Evolutionary conservation across 2,888 invertebrate species (phyloP).

Genomic region (Drosophila anomalata): DNA sequence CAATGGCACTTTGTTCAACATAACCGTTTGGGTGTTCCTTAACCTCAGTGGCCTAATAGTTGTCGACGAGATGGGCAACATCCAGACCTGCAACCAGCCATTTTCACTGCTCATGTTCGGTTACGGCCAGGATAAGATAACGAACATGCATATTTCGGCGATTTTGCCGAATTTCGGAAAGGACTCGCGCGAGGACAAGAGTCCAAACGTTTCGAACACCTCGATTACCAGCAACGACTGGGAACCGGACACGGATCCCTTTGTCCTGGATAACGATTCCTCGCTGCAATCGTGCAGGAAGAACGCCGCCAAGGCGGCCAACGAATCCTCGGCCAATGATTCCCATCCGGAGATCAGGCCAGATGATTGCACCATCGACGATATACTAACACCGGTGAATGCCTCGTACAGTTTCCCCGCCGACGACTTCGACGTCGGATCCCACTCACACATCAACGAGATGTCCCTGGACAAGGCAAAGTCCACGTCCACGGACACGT

Average conservation of each 20-base stretch:
- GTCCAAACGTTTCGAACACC: constrained; percentile 85
- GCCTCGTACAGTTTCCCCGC: constrained; percentile 37
- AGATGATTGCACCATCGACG: constrained; percentile 32
- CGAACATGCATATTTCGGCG: constrained; percentile 86
- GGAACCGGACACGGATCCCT: constrained; percentile 76
- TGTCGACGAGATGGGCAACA: constrained; percentile 86
- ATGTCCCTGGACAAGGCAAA: constrained; percentile 22
- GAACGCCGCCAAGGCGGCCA: constrained; percentile 14
- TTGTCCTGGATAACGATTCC: constrained; percentile 49
- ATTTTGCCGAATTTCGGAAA: constrained; percentile 88
- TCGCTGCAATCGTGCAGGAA: constrained; percentile 39
- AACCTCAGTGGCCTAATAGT: constrained; percentile 88
- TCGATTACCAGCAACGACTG: constrained; percentile 85
- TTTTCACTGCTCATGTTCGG: constrained; percentile 87
- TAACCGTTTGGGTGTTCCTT: constrained; percentile 85
- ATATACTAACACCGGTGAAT: constrained; percentile 48
- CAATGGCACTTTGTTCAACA: constrained; percentile 37
- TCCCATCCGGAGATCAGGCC: constrained; percentile 20
- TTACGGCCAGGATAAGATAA: constrained; percentile 86
- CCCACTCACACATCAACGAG: constrained; percentile 33
- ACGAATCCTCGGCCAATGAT: constrained; percentile 13
- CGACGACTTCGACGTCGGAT: constrained; percentile 30
- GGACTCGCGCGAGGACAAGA: constrained; percentile 85
- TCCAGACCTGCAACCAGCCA: constrained; percentile 88
- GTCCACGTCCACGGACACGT: constrained; percentile 26